phyloP scores from a whole-genome alignment of 2,797 vertebrate species.

The Anguilla pacifica region DNA sequence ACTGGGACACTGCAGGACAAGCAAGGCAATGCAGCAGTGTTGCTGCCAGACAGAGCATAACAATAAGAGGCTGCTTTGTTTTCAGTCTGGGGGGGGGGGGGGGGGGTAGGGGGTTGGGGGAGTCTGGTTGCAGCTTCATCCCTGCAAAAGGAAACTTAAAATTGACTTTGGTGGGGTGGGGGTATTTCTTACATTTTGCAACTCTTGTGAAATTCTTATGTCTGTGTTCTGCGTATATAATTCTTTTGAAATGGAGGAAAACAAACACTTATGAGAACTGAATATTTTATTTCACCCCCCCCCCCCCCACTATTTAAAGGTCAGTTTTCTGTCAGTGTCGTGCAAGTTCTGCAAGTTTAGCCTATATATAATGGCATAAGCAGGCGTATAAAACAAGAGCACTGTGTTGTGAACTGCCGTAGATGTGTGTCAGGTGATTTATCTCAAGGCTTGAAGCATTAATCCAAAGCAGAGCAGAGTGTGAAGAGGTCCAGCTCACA shows the following conservation, averaged over 20 bases:
- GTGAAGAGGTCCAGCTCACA: not conserved
- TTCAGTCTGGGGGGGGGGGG: conserved; percentile 61
- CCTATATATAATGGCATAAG: conserved; percentile 21
- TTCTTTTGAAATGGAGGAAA: not conserved
- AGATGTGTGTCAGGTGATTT: not conserved
- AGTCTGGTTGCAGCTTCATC: conserved; percentile 47
- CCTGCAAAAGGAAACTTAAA: conserved; percentile 13
- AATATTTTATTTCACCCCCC: not conserved
- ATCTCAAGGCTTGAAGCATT: not conserved
- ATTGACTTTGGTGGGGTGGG: conserved; percentile 32
- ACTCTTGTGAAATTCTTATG: conserved; percentile 30
- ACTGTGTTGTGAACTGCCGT: not conserved
- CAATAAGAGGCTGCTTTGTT: conserved; percentile 70
- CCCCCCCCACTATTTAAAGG: not conserved
- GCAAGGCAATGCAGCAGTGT: conserved; percentile 53
- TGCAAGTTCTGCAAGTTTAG: conserved; percentile 22
- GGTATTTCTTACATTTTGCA: not conserved
- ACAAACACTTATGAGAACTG: not conserved
- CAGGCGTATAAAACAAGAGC: not conserved
- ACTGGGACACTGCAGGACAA: conserved; percentile 41
- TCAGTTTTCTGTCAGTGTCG: conserved; percentile 44
- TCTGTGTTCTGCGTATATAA: not conserved
- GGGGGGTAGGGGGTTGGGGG: conserved; percentile 56
- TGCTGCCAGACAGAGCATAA: conserved; percentile 34
- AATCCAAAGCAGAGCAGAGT: conserved; percentile 45